These are phyloP conservation scores for Microcaecilia unicolor DNA, from an alignment of 2,797 vertebrate species.

Conservation along the genomic window DNA sequence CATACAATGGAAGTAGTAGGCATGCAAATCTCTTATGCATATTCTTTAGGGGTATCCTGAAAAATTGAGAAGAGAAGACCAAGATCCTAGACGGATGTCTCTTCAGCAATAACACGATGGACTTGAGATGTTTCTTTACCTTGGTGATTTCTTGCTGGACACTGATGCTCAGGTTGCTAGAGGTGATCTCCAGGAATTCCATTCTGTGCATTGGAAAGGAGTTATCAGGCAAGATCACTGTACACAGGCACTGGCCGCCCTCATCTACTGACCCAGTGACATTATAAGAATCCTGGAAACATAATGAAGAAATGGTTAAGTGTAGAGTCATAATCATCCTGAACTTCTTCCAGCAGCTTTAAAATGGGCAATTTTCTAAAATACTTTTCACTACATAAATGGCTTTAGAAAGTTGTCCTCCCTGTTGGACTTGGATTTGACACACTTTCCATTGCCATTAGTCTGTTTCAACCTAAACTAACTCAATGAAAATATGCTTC, in stretches of 20 bases:
- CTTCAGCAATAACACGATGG: no score
- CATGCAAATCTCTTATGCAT: no score
- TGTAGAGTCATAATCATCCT: slow-evolving; percentile 43
- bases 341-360: slow-evolving; percentile 26
- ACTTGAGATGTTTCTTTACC: not conserved
- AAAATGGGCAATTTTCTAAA: no score
- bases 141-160: slow-evolving; percentile 1
- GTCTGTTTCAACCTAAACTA: no score
- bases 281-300: no score
- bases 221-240: slow-evolving; percentile 63
- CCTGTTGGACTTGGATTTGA: no score
- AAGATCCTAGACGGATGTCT: no score
- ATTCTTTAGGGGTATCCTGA: no score
- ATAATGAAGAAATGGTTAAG: slow-evolving; percentile 48
- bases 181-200: slow-evolving; percentile 42
- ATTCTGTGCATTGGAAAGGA: slow-evolving; percentile 68
- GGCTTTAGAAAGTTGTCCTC: not conserved
- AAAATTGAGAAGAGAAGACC: no score
- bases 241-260: slow-evolving; percentile 62
- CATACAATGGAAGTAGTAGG: no score
- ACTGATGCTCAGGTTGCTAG: not conserved
- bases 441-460: no score
- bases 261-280: slow-evolving; percentile 57
- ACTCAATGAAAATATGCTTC: no score
- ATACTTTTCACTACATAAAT: not conserved